Evolutionary conservation across 2,888 invertebrate species (phyloP).

Genomic region (Cetonia aurata): DNA sequence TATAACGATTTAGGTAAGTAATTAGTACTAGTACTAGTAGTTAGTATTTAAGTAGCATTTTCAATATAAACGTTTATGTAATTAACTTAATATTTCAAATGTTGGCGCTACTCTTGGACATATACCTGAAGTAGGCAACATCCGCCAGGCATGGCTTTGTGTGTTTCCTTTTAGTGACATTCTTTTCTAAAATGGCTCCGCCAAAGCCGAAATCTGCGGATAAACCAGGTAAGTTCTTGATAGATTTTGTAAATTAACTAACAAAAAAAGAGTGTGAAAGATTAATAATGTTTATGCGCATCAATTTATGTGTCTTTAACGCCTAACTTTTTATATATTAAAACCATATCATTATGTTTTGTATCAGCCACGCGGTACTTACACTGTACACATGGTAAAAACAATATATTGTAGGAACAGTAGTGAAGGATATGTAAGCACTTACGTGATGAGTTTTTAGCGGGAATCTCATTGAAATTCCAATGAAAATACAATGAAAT

Average conservation of each 20-base stretch:
- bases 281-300: no score
- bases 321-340: no score
- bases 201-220: constrained; percentile 84
- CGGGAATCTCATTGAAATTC: constrained; percentile 72
- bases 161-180: constrained; percentile 60
- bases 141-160: constrained; percentile 49
- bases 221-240: constrained; percentile 79
- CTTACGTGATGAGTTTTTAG: constrained; percentile 65
- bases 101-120: constrained; percentile 7
- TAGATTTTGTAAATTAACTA: constrained; percentile 4
- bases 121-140: constrained; percentile 1
- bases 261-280: background rate
- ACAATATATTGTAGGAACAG: background rate
- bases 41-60: no score
- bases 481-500: constrained; percentile 53
- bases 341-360: background rate
- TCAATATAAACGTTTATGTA: no score
- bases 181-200: constrained; percentile 81
- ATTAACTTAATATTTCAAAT: constrained; percentile 10
- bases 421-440: background rate
- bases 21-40: no score
- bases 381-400: constrained; percentile 5
- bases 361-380: constrained; percentile 55
- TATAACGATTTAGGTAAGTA: no score
- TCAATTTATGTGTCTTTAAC: no score